Conservation (phyloP, 2,888 invertebrate species). For the Taphrorychus bicolor region DNA sequence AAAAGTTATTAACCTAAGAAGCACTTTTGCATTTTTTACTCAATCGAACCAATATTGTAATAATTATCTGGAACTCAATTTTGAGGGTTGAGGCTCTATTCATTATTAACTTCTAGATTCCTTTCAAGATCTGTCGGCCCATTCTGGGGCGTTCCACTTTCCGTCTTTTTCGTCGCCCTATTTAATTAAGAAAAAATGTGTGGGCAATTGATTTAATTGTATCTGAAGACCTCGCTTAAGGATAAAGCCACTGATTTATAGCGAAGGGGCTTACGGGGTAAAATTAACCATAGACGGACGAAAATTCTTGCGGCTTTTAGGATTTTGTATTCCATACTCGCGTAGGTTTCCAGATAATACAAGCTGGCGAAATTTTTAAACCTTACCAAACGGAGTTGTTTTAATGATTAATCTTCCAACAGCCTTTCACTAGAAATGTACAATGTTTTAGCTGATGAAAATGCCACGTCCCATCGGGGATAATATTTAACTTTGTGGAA, state of each 20-base stretch:
- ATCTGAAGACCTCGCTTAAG: conserved; percentile 21
- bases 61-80: conserved; percentile 32
- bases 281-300: neutral
- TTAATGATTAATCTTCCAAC: neutral
- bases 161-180: conserved; percentile 27
- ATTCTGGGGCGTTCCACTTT: conserved; percentile 19
- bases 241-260: conserved; percentile 27
- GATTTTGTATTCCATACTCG: neutral
- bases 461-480: neutral
- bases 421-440: neutral
- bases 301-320: neutral
- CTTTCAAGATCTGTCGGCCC: conserved; percentile 34
- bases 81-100: conserved; percentile 14
- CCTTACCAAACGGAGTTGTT: neutral
- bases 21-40: neutral
- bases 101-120: conserved; percentile 36
- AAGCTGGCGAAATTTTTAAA: neutral
- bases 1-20: neutral
- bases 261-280: conserved; percentile 6
- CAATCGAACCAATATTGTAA: conserved; percentile 2
- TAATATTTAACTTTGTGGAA: neutral
- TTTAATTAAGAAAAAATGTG: conserved; percentile 38
- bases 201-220: conserved; percentile 34
- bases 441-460: conserved; percentile 11
- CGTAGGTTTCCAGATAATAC: neutral